phyloP scores from a whole-genome alignment of 1,140 invertebrate genomes.

The Oscheius sp. region DNA sequence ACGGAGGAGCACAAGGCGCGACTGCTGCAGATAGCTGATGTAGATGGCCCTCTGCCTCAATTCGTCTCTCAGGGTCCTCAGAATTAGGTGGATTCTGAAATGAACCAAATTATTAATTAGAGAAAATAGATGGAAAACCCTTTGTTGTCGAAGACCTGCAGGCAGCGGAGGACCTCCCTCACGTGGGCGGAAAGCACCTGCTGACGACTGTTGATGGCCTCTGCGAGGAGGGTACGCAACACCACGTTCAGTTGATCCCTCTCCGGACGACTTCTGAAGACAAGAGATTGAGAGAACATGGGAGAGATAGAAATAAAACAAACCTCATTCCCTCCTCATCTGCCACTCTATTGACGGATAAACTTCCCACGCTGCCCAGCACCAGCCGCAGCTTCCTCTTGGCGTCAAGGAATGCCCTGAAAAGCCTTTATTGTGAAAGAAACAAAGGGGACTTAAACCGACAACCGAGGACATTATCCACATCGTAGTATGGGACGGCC shows the following conservation, averaged over 20 bases:
- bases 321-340: slow-evolving; percentile 3
- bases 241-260: slow-evolving; percentile 54
- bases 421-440: background rate
- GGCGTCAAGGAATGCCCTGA: slow-evolving; percentile 74
- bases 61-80: slow-evolving; percentile 77
- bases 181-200: slow-evolving; percentile 78
- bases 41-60: slow-evolving; percentile 77
- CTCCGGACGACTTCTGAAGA: slow-evolving; percentile 27
- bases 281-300: background rate
- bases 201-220: slow-evolving; percentile 81
- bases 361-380: slow-evolving; percentile 70
- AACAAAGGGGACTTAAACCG: slow-evolving; percentile 29
- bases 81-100: slow-evolving; percentile 72
- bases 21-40: slow-evolving; percentile 78
- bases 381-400: slow-evolving; percentile 88
- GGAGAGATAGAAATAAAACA: background rate
- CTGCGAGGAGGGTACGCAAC: slow-evolving; percentile 73
- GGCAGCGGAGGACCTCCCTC: slow-evolving; percentile 79
- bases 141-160: slow-evolving; percentile 72
- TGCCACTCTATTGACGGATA: background rate
- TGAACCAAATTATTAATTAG: slow-evolving; percentile 8
- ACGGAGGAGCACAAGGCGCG: slow-evolving; percentile 77
- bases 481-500: slow-evolving; percentile 66
- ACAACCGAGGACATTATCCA: slow-evolving; percentile 69
- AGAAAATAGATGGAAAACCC: slow-evolving; percentile 64